These are phyloP conservation scores for Synaphobranchus kaupii DNA, from an alignment of 2,797 vertebrate genomes.

Conservation along the genomic window DNA sequence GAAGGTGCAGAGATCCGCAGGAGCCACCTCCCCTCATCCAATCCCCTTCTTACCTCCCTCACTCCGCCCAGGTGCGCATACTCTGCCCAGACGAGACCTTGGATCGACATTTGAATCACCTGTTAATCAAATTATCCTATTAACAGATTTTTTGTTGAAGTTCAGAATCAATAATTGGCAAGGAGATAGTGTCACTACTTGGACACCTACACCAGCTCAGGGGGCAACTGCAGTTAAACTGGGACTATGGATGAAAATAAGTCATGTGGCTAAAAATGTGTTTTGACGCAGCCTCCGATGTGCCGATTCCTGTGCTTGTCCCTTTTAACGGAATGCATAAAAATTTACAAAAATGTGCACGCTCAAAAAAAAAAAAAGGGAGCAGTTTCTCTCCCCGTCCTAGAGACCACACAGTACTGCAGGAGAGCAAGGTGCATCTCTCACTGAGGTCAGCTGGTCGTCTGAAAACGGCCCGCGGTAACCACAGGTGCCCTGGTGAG, in stretches of 20 bases:
- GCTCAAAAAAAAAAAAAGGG: too few species aligned
- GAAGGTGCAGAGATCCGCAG: background rate
- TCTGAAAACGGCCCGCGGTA: background rate
- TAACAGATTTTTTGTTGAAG: too few species aligned
- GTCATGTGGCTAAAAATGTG: background rate
- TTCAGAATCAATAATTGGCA: too few species aligned
- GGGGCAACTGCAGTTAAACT: too few species aligned
- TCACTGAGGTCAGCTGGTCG: too few species aligned
- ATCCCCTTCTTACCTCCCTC: background rate
- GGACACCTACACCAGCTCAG: too few species aligned
- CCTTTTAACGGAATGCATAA: background rate
- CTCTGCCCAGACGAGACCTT: slow-evolving; percentile 42
- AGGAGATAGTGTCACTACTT: too few species aligned
- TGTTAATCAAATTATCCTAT: slow-evolving; percentile 43
- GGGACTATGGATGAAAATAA: too few species aligned
- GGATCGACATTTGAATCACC: slow-evolving; percentile 47
- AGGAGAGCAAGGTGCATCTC: background rate
- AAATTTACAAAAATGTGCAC: background rate
- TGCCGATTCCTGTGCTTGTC: background rate
- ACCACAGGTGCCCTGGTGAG: background rate
- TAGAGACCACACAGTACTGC: background rate
- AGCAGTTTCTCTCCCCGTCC: background rate
- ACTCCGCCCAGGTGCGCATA: background rate
- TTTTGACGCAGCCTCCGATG: background rate
- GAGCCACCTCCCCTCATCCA: background rate